Evolutionary conservation across 2,113 vertebrate species (phyloP).

Genomic region (Bos taurus): DNA sequence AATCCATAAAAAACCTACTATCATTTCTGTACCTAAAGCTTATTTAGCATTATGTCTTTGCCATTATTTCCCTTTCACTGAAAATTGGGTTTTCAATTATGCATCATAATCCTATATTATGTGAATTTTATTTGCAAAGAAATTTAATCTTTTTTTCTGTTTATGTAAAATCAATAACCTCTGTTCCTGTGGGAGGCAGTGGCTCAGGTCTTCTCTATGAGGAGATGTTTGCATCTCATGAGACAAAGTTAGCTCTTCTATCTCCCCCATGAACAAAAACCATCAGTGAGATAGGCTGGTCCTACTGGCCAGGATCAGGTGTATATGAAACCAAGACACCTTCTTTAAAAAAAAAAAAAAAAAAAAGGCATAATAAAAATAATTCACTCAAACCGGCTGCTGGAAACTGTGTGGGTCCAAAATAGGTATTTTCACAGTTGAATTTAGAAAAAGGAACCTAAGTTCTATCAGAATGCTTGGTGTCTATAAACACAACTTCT

Average conservation of each 20-base stretch:
- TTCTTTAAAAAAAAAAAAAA: neutral
- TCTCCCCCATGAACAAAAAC: neutral
- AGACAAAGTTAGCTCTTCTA: neutral
- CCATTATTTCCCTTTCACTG: neutral
- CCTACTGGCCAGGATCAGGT: neutral
- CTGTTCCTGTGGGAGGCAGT: neutral
- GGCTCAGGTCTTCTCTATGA: neutral
- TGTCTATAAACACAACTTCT: neutral
- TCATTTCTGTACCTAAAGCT: neutral
- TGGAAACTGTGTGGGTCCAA: neutral
- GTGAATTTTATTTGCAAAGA: neutral
- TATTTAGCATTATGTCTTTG: slow-evolving; percentile 6
- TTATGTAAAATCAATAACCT: neutral
- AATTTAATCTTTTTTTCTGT: neutral
- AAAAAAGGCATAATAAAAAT: neutral
- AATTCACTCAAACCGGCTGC: neutral
- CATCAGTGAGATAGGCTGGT: neutral
- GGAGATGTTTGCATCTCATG: neutral
- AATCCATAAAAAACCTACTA: neutral
- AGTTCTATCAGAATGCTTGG: neutral
- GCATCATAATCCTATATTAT: neutral
- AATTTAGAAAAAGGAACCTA: neutral
- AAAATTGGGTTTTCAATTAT: neutral
- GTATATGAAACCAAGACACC: neutral
- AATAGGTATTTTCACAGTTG: neutral